Base-by-base conservation (phyloP, 2,113 vertebrate genomes). In the Ptychochromis oligacanthus region DNA sequence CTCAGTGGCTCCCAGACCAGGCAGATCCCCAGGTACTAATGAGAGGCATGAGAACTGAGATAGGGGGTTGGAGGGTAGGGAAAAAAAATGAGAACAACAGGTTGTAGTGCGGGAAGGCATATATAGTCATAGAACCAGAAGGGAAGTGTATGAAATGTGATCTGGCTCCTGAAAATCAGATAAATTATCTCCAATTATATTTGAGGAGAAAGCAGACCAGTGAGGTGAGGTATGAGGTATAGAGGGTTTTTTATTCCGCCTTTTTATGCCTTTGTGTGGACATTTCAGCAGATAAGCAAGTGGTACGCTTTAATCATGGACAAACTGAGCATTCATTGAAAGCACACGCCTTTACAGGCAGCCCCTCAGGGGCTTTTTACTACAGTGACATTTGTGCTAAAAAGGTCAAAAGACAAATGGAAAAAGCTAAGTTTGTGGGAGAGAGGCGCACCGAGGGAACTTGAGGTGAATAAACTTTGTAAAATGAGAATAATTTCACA, bases 311-410 rank as follows among this genome's bases (percentile, higher is more conserved):
- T 54, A 72, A 72, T 54, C 7, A 8, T 34, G 46, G 46, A n/a
- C 46, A 54, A 34, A 72, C 67, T 54, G 67, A 72, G 46, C 67
- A 72, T 72, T 72, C 31, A 72, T 72, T 54, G 46, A 72, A 72
- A 1, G 46, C 67, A 70, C 65, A 20, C 3, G 1, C 15, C 64
- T 28, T 4, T 70, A 43, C 64, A 49, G 9, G 40, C 40, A 70
- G 24, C 26, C 24, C 15, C 24, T 49, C 9, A 1, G 43, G 64
- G 40, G 9, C 64, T 13, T 70, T 49, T 72, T 54, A 72, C 67
- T 72, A 72, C 26, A 54, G 11, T 54, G 67, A 34, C 26, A 54
- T 72, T 54, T 72, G 26, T 34, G 46, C 46, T 54, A 54, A 72
- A 72, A 72, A 54, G 65, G 67, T 72, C 67, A 72, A 49, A 72